These are phyloP conservation scores for Drosophila eugracilis DNA, from an alignment of 1,140 invertebrate species.

Conservation along the genomic window DNA sequence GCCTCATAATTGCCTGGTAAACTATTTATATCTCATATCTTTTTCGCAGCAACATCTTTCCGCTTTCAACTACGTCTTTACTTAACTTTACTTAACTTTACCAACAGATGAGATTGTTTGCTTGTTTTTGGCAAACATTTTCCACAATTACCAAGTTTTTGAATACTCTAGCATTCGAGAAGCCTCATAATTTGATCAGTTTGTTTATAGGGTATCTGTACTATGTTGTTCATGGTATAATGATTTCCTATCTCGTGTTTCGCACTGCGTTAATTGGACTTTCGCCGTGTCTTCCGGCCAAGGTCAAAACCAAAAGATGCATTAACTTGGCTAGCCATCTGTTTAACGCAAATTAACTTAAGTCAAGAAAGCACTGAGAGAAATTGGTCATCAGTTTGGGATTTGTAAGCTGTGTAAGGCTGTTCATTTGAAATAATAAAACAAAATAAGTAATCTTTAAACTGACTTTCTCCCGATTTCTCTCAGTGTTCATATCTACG, in stretches of 20 bases:
- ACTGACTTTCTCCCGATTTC: neutral
- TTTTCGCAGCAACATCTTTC: slow-evolving; percentile 40
- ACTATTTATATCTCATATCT: slow-evolving; percentile 48
- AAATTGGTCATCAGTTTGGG: neutral
- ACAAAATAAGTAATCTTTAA: neutral
- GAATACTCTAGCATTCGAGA: slow-evolving; percentile 6
- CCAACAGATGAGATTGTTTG: slow-evolving; percentile 39
- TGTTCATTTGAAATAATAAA: neutral
- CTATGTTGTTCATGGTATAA: neutral
- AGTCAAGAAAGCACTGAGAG: slow-evolving; percentile 6
- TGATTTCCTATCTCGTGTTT: slow-evolving; percentile 18
- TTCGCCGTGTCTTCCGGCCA: slow-evolving; percentile 31
- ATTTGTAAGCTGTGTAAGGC: neutral
- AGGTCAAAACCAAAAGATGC: slow-evolving; percentile 49
- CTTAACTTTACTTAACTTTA: no score
- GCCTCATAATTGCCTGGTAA: slow-evolving; percentile 33
- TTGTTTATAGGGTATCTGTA: slow-evolving; percentile 7
- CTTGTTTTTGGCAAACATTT: slow-evolving; percentile 24
- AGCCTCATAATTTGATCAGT: neutral
- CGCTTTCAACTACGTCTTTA: slow-evolving; percentile 22
- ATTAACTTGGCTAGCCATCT: slow-evolving; percentile 40
- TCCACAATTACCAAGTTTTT: neutral
- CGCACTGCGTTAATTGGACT: slow-evolving; percentile 50
- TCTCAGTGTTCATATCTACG: slow-evolving; percentile 4
- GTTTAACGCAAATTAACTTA: slow-evolving; percentile 16